phyloP scores from a whole-genome alignment of 2,888 invertebrate genomes.

The Ormyrus thymus region DNA sequence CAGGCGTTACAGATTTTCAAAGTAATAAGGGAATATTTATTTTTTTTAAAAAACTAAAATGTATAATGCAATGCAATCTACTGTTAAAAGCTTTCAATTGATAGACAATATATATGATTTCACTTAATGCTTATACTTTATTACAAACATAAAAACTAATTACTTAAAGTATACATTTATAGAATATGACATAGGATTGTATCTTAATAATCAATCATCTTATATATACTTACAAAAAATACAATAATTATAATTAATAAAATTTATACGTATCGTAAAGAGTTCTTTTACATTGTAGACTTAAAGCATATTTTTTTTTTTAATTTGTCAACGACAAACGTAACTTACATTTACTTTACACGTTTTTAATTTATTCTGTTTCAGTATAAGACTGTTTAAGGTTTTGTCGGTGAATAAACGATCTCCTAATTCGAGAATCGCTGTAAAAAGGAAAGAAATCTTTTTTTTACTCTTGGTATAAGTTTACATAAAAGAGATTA shows the following conservation, averaged over 20 bases:
- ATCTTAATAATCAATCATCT: conserved; percentile 11
- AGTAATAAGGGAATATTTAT: background rate
- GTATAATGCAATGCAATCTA: too few relatives aligned
- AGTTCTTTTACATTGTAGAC: conserved; percentile 19
- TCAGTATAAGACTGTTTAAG: background rate
- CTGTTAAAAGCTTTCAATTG: background rate
- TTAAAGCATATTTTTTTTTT: background rate
- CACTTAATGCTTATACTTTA: conserved; percentile 40
- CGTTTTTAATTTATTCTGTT: background rate
- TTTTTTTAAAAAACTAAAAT: background rate
- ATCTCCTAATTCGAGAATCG: background rate
- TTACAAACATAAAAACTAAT: conserved; percentile 51
- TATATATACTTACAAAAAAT: conserved; percentile 35
- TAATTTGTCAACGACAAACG: conserved; percentile 11
- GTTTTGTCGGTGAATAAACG: background rate
- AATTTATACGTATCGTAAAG: conserved; percentile 22
- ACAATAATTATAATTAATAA: conserved; percentile 34
- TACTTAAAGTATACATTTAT: conserved; percentile 11
- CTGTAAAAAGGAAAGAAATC: background rate
- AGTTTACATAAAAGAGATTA: background rate
- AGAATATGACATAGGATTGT: conserved; percentile 6
- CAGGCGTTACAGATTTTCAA: background rate
- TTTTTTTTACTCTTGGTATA: background rate
- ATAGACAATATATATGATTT: background rate
- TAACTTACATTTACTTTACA: conserved; percentile 35